Evolutionary conservation across 1,140 invertebrate genomes (phyloP), one percentile per base, ranked within the genome.

Genomic region (Thalassaphorura encarpata): DNA sequence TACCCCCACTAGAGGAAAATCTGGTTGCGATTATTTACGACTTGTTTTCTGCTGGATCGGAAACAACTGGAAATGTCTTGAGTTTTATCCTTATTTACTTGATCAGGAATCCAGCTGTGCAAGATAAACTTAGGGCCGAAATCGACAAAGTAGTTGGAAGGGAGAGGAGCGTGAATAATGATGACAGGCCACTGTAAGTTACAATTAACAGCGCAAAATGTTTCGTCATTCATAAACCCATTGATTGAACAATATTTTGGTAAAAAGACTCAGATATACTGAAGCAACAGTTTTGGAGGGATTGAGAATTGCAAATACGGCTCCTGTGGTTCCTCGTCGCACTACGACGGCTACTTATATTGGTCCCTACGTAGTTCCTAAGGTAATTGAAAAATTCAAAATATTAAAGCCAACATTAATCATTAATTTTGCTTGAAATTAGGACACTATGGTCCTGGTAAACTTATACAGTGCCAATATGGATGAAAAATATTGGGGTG

Each of bases 381-480:
- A 11, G 33, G 33, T 36, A 36, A 36, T 11, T 36, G n/a, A 36
- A n/a, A n/a, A 36, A 11, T 11, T 36, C 33, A 36, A n/a, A 36
- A 36, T 36, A 36, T 36, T 36, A 11, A 36, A n/a, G 33, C 33
- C n/a, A 11, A 11, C 11, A 36, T 36, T 36, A n/a, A 36, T n/a
- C 11, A n/a, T 36, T 36, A 11, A n/a, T 11, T 36, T n/a, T 36
- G 33, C 33, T 43, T 8, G 6, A 43, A 43, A 11, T 8, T 18
- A 77, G 55, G 77, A 78, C 60, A 75, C 74, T 8, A 8, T 70
- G 0, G 75, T 76, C 1, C 43, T 60, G 8, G 66, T 66, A 46
- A 69, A 77, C 18, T 66, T 61, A 57, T 67, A 57, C 21, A 56
- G 31, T 2, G 31, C 54, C 1, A 61, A 49, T 29, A 40, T 24